Evolutionary conservation across 1,140 invertebrate species (phyloP).

Genomic region (Platyura marginata): DNA sequence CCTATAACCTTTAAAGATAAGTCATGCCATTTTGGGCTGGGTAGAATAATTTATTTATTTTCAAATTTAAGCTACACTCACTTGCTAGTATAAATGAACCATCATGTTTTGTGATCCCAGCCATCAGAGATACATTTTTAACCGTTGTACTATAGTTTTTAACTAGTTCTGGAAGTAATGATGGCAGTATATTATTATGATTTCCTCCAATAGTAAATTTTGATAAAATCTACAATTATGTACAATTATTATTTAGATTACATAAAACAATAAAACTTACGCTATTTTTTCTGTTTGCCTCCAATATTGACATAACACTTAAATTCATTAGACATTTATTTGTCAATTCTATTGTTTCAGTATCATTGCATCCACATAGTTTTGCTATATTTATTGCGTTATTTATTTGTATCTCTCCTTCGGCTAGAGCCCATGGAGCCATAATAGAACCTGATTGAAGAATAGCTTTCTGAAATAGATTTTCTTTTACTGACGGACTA

Average conservation of each 20-base stretch:
- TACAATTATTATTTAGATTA: no score
- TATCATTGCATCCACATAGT: slow-evolving; percentile 9
- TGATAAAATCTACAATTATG: no score
- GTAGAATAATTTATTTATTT: no score
- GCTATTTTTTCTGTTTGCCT: slow-evolving; percentile 6
- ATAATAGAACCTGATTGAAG: no score
- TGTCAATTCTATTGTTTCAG: slow-evolving; percentile 5
- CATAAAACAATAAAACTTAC: no score
- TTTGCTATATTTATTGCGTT: slow-evolving; percentile 13
- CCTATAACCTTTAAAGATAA: no score
- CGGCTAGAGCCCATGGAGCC: slow-evolving; percentile 16
- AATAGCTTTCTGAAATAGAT: slow-evolving; percentile 15
- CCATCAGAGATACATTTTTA: slow-evolving; percentile 12
- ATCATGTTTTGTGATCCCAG: slow-evolving; percentile 21
- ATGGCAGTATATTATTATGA: no score
- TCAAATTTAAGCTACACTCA: no score
- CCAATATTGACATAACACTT: slow-evolving; percentile 9
- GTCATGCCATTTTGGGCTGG: no score
- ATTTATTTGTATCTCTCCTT: slow-evolving; percentile 12
- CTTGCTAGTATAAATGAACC: slow-evolving; percentile 19
- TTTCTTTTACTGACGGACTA: not conserved
- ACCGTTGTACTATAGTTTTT: no score
- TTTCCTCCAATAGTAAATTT: no score
- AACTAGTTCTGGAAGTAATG: no score
- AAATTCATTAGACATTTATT: slow-evolving; percentile 10